These are phyloP conservation scores for Sphenodon punctatus DNA, from an alignment of 2,797 vertebrate genomes.

Conservation along the genomic window DNA sequence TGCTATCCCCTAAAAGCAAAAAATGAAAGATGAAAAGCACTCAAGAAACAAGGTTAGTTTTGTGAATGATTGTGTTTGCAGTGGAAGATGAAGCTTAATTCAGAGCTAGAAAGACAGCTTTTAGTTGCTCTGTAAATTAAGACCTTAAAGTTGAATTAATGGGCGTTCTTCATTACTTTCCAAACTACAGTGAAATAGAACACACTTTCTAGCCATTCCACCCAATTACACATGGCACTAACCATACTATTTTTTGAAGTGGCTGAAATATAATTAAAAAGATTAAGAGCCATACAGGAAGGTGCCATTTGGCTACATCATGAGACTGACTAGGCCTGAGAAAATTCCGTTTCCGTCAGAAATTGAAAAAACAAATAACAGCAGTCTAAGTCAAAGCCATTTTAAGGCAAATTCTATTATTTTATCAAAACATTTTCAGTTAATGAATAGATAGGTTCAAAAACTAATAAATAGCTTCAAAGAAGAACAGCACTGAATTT, in stretches of 20 bases:
- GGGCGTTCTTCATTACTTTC: background rate
- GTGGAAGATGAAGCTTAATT: background rate
- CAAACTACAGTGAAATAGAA: background rate
- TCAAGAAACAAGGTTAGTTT: slow-evolving; percentile 26
- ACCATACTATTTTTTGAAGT: background rate
- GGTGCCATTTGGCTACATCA: background rate
- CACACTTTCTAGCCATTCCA: background rate
- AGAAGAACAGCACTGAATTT: background rate
- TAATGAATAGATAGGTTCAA: slow-evolving; percentile 9
- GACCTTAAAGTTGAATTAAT: background rate
- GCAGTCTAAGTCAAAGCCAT: background rate
- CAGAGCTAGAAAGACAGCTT: background rate
- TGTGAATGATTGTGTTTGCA: background rate
- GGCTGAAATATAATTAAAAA: background rate
- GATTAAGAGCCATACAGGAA: background rate
- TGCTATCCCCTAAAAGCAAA: background rate
- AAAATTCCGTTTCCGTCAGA: background rate
- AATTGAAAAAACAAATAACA: background rate
- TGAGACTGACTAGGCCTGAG: background rate
- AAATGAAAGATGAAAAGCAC: background rate
- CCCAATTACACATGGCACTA: background rate
- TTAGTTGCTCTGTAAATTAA: background rate
- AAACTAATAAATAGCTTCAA: background rate
- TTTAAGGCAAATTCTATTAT: background rate
- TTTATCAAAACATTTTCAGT: background rate